Base-by-base conservation (phyloP, 2,888 invertebrate genomes). In the Eupithecia insigniata region DNA sequence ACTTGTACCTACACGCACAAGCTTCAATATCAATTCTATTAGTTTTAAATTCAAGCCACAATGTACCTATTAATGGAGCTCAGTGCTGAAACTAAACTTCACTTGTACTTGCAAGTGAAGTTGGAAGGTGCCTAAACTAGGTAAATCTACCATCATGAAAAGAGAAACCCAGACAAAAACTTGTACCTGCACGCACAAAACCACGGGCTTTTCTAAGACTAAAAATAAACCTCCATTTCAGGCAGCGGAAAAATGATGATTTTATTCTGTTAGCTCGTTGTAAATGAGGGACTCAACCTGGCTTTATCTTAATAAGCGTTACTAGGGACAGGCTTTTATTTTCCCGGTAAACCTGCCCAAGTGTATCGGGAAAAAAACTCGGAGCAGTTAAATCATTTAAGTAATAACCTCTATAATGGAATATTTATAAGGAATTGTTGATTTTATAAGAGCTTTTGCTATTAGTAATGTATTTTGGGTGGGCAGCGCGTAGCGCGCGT, bases 261-360 rank as follows among this genome's bases (percentile, higher is more conserved):
- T 82, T 82, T 80, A 82, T 83, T 83, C 82, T 77, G 81, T 82
- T 81, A 79, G 79, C 75, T 39, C 73, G 78, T 76, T 78, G 80
- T 81, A 80, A 83, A 82, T 78, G 83, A 79, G 78, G 70, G 77
- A 66, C 77, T 76, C 80, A 79, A 82, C 80, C 82, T 80, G 80
- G 76, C 64, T 71, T 82, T 83, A 82, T 82, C 83, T 81, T 81
- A 84, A 84, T 79, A 83, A 80, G 76, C 70, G 71, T 67, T 65
- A 39, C 73, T 71, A 76, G 73, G 69, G 74, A 76, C 73, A 72
- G 74, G 74, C n/a, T n/a, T n/a, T n/a, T n/a, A n/a, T n/a, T n/a
- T n/a, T n/a, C n/a, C n/a, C n/a, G n/a, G n/a, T n/a, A n/a, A n/a
- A n/a, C n/a, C n/a, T n/a, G n/a, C n/a, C n/a, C n/a, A n/a, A n/a